Evolutionary conservation across 2,888 invertebrate genomes (phyloP), one percentile per base, ranked within the genome.

Genomic region (Taphrorychus bicolor): DNA sequence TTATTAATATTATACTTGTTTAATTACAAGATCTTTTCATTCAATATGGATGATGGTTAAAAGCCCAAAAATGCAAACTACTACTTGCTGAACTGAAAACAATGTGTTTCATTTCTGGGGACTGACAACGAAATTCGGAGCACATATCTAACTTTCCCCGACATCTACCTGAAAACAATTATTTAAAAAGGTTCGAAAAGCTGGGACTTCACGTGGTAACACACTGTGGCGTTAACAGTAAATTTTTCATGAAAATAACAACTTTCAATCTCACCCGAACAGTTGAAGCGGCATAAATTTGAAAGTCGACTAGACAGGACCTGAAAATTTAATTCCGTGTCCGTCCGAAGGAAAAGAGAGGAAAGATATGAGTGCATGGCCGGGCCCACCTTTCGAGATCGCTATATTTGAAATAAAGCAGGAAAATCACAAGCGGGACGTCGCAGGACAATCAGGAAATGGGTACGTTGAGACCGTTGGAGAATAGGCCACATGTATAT

Each of bases 401-500:
- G 66, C 61, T 52, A 61, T 66, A 67, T 67, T 62, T 60, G 67
- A 70, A 71, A 71, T 71, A 71, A 71, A 72, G 73, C 67, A 57
- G 69, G 72, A 66, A 68, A 73, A 70, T 73, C 72, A 74, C 73
- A 72, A 73, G 74, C 74, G 73, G 70, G 72, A 74, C 62, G 73
- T 70, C 70, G 73, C 74, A 71, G 72, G 73, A 74, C 74, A 73
- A 74, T 75, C 71, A 71, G 73, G 73, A 70, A 72, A 73, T 71
- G 72, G 73, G 72, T 69, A 70, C 72, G 72, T 66, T 69, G 71
- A 70, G 72, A 71, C 73, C 74, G 74, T 74, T 71, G 71, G 72
- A 73, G 73, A 73, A 74, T 75, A 76, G 76, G 76, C 74, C 77
- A 76, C 78, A 77, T 75, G 59, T 66, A 65, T 69, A 74, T 75